Evolutionary conservation across 2,888 invertebrate genomes (phyloP), one percentile per base, ranked within the genome.

Genomic region (Trisateles emortualis): DNA sequence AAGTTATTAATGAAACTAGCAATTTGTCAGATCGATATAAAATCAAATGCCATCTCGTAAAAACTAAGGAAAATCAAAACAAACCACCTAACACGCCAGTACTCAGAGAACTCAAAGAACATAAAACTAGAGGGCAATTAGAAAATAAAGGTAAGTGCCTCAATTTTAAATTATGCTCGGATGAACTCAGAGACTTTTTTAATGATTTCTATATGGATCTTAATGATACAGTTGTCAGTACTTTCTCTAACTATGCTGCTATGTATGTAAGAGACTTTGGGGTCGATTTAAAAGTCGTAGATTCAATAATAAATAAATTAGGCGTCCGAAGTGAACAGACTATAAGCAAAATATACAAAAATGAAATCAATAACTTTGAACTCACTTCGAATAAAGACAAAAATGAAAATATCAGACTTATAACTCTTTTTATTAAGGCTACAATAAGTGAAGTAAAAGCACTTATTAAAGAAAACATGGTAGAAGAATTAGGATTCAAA

Each of bases 201-300:
- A 41, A 19, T 0, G 68, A 76, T 43, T 81, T 84, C 29, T 86
- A 87, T 42, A 59, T 57, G 11, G 52, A 71, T 9, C 24, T 89
- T 0, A 87, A 86, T 6, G 79, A 83, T n/a, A 84, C 86, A 3
- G 61, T 76, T 1, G 77, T 81, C 0, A 79, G 70, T 13, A 72
- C 76, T 0, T 74, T 88, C 30, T 77, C 55, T 22, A 85, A 84
- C 52, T 90, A 88, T 41, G 81, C 74, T 30, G 81, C 81, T 9
- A 90, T 90, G 87, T 91, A 85, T 41, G 39, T 44, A 0, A 75
- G 75, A 52, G 89, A 90, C 14, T 59, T 50, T 0, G 74, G 58
- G n/a, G 30, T 58, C 0, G 77, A 82, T 17, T 78, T 78, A 39
- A 57, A 74, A 9, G 45, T 44, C 0, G 72, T 87, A 0, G 51